Evolutionary conservation across 2,888 invertebrate species (phyloP).

Genomic region (Incurvaria masculella): DNA sequence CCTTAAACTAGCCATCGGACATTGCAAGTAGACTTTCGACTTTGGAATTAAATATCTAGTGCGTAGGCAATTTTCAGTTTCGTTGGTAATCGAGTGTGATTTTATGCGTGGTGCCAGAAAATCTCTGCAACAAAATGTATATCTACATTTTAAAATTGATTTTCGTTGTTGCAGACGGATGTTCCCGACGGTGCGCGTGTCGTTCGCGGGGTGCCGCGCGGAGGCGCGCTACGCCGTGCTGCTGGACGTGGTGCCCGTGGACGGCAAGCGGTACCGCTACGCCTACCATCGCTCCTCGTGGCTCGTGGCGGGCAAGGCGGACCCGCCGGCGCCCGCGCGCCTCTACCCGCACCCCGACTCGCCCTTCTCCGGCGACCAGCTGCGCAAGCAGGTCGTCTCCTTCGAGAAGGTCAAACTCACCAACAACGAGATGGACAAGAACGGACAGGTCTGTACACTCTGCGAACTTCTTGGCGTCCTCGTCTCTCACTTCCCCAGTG

Average conservation of each 20-base stretch:
- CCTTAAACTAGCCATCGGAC: no score
- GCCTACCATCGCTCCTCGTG: constrained; percentile 98
- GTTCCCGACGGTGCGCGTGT: constrained; percentile 96
- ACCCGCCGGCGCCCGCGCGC: constrained; percentile 91
- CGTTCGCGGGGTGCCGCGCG: constrained; percentile 80
- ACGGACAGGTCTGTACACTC: constrained; percentile 75
- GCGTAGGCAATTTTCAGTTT: no score
- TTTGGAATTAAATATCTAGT: no score
- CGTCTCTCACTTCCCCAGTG: not conserved
- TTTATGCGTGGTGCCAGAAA: no score
- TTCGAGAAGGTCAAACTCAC: constrained; percentile 98
- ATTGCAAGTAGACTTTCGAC: no score
- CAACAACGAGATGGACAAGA: constrained; percentile 96
- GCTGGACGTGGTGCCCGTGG: constrained; percentile 95
- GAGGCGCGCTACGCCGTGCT: constrained; percentile 89
- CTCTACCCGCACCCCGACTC: constrained; percentile 97
- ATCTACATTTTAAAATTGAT: no score
- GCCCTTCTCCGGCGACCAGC: constrained; percentile 92
- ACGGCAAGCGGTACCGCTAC: constrained; percentile 94
- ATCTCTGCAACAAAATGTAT: no score
- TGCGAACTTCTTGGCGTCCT: not conserved
- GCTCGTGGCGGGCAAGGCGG: constrained; percentile 98
- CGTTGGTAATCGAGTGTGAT: no score
- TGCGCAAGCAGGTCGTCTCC: constrained; percentile 94
- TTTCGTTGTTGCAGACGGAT: constrained; percentile 72